Conservation (phyloP, 2,888 invertebrate species). For the Cryptophagus acutangulus region DNA sequence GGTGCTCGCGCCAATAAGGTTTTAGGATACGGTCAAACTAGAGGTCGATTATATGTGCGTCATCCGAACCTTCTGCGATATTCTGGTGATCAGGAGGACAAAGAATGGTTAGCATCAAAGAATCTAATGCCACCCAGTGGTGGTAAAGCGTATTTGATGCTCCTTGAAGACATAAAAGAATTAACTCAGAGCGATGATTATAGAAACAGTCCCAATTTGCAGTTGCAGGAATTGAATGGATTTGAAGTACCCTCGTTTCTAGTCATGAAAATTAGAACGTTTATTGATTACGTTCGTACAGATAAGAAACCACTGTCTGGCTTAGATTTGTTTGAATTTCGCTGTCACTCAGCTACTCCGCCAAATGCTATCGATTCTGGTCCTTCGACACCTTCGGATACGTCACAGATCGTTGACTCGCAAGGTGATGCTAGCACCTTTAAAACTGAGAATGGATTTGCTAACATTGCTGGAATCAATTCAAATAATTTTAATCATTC, state of each 20-base stretch:
- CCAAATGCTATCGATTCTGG: slow-evolving; percentile 43
- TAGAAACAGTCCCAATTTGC: slow-evolving; percentile 58
- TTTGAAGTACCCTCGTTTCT: slow-evolving; percentile 73
- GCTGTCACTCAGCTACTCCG: slow-evolving; percentile 42
- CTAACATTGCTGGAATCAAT: slow-evolving; percentile 46
- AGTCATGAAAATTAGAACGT: slow-evolving; percentile 66
- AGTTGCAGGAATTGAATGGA: slow-evolving; percentile 65
- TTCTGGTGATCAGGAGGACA: slow-evolving; percentile 74
- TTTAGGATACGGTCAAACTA: slow-evolving; percentile 68
- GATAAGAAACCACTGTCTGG: slow-evolving; percentile 37
- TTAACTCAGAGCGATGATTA: slow-evolving; percentile 70
- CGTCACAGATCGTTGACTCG: slow-evolving; percentile 25
- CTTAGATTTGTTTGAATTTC: slow-evolving; percentile 41
- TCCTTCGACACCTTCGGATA: slow-evolving; percentile 45
- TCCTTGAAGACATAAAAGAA: slow-evolving; percentile 73
- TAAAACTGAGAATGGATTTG: slow-evolving; percentile 39
- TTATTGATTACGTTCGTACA: slow-evolving; percentile 52
- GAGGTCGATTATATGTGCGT: slow-evolving; percentile 70
- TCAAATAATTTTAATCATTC: slow-evolving; percentile 46
- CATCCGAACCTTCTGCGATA: slow-evolving; percentile 73
- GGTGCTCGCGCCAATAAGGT: slow-evolving; percentile 71
- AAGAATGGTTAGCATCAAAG: slow-evolving; percentile 74
- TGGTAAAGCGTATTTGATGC: slow-evolving; percentile 73
- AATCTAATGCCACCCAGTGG: slow-evolving; percentile 73
- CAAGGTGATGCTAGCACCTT: slow-evolving; percentile 19